phyloP scores from a whole-genome alignment of 2,113 vertebrate genomes.

The Grus americana region DNA sequence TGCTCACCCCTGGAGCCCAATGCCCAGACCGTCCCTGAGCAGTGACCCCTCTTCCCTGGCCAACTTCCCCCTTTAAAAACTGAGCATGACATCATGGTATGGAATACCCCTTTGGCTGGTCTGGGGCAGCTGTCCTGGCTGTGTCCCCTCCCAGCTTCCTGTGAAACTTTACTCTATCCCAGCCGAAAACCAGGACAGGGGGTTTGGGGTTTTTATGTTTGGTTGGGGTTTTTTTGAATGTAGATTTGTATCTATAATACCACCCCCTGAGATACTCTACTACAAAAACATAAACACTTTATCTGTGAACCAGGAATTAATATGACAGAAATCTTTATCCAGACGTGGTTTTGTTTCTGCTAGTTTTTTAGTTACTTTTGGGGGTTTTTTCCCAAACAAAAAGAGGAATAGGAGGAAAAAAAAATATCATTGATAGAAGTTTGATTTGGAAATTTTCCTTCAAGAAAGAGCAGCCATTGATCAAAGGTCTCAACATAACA shows the following conservation, averaged over 20 bases:
- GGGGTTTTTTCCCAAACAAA: not conserved
- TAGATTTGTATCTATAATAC: not conserved
- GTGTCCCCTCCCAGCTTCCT: too few relatives aligned
- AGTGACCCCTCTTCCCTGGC: too few relatives aligned
- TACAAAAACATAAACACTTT: not conserved
- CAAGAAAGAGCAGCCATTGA: not conserved
- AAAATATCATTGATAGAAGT: not conserved
- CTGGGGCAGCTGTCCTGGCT: too few relatives aligned
- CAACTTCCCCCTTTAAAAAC: too few relatives aligned
- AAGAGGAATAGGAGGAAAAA: not conserved
- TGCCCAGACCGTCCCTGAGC: too few relatives aligned
- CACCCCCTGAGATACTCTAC: not conserved
- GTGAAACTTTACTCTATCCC: too few relatives aligned
- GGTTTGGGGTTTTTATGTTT: not conserved
- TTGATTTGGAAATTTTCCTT: not conserved
- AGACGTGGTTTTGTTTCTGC: not conserved
- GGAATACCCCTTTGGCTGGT: too few relatives aligned
- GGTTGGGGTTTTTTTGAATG: not conserved
- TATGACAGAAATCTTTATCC: not conserved
- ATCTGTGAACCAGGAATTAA: not conserved
- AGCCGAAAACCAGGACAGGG: too few relatives aligned
- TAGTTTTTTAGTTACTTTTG: not conserved
- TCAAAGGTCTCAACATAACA: not conserved
- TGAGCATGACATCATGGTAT: too few relatives aligned
- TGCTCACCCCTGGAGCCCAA: too few relatives aligned